Conservation (phyloP, 92 coral and sea anemone genomes). For the Porites divaricata region DNA sequence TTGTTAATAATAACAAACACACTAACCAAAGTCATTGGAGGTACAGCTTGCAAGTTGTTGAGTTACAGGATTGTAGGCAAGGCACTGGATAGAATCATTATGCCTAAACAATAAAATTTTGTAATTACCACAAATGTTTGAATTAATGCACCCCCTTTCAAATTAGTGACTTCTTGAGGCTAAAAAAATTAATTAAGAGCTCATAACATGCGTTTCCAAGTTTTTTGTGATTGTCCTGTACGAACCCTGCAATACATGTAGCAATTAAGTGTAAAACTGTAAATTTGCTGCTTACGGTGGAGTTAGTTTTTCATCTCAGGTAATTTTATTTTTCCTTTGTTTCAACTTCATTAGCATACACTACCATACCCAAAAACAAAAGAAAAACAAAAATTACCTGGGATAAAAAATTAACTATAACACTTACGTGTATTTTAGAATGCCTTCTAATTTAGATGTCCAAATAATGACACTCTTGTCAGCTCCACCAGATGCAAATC, state of each 20-base stretch:
- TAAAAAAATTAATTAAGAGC: too few relatives aligned
- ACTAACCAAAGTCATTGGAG: slow-evolving; percentile 96
- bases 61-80: slow-evolving; percentile 92
- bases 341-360: too few relatives aligned
- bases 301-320: too few relatives aligned
- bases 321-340: too few relatives aligned
- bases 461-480: slow-evolving; percentile 98
- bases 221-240: too few relatives aligned
- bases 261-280: too few relatives aligned
- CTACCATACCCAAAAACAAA: too few relatives aligned
- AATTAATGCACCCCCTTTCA: too few relatives aligned
- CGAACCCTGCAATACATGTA: too few relatives aligned
- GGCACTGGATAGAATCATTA: slow-evolving; percentile 97
- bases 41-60: slow-evolving; percentile 99
- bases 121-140: not conserved
- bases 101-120: slow-evolving; percentile 56
- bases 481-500: slow-evolving; percentile 99
- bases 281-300: too few relatives aligned
- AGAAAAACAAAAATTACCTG: not conserved
- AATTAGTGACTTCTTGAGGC: too few relatives aligned
- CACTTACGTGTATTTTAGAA: slow-evolving; percentile 95
- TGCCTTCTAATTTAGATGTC: slow-evolving; percentile 96
- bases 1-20: not conserved
- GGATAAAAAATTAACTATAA: not conserved
- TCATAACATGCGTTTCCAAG: too few relatives aligned